Conservation (phyloP, 2,113 vertebrate genomes). For the Cyanistes caeruleus region DNA sequence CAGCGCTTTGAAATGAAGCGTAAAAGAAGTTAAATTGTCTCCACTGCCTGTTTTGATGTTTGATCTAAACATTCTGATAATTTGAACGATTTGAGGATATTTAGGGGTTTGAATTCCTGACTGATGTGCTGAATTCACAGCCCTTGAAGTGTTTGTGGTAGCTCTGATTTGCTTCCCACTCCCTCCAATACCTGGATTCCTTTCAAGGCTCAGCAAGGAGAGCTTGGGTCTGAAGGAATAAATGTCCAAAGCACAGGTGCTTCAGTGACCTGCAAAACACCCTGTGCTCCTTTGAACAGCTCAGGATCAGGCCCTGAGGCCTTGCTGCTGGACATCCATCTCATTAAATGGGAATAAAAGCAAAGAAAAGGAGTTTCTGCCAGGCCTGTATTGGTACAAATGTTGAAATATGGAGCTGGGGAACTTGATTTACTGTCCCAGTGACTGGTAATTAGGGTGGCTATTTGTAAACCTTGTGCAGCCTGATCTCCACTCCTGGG, state of each 20-base stretch:
- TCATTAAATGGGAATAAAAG: not conserved
- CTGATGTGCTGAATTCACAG: not conserved
- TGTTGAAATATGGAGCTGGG: not conserved
- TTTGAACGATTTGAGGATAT: not conserved
- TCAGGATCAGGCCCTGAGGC: not conserved
- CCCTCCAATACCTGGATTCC: not conserved
- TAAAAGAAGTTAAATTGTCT: conserved; percentile 28
- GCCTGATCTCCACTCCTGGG: not conserved
- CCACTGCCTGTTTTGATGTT: conserved; percentile 35
- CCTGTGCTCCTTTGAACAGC: not conserved
- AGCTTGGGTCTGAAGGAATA: not conserved
- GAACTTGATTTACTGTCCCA: not conserved
- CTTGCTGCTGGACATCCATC: not conserved
- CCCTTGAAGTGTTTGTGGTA: not conserved
- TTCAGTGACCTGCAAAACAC: not conserved
- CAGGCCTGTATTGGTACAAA: not conserved
- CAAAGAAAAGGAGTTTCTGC: not conserved
- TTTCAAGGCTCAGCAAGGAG: not conserved
- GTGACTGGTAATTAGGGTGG: not conserved
- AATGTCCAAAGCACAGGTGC: not conserved
- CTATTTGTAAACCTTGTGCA: not conserved
- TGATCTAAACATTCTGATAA: conserved; percentile 29
- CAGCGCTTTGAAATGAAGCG: not conserved
- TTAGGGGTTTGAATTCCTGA: conserved; percentile 1
- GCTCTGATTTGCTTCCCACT: not conserved